phyloP scores from a whole-genome alignment of 2,888 invertebrate species.

The Phytoseiulus persimilis region DNA sequence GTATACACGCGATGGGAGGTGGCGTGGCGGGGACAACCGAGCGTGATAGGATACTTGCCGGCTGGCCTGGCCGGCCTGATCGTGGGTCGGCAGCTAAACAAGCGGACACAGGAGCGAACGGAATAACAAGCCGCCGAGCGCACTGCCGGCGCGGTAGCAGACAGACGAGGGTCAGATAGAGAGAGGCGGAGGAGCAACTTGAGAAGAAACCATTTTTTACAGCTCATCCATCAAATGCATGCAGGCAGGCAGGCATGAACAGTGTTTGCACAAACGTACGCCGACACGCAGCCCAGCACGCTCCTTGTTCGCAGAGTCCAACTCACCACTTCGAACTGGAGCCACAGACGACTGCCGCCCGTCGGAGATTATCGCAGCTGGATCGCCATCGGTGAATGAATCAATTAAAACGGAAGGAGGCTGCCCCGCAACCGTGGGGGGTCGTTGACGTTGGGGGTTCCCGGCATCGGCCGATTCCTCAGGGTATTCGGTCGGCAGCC shows the following conservation, averaged over 20 bases:
- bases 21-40: neutral
- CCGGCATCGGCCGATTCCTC: too few species aligned
- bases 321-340: neutral
- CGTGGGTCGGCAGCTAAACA: neutral
- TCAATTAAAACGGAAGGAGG: too few species aligned
- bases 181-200: neutral
- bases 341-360: too few species aligned
- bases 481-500: too few species aligned
- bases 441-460: too few species aligned
- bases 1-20: neutral
- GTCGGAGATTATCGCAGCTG: too few species aligned
- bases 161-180: neutral
- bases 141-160: neutral
- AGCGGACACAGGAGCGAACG: neutral
- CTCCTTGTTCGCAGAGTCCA: neutral
- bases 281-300: neutral
- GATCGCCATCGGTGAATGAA: too few species aligned
- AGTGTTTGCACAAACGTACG: neutral
- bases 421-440: too few species aligned
- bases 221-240: neutral
- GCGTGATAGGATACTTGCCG: too few species aligned
- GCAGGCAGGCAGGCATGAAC: neutral
- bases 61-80: too few species aligned
- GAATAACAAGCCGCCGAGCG: neutral
- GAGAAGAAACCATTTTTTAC: neutral